A percentile compares a stretch with the other conserved stretches of the same genome.
These are phyloP conservation scores for Exocentrus adspersus DNA, from an alignment of 2,888 invertebrate genomes.

Conservation along the genomic window DNA sequence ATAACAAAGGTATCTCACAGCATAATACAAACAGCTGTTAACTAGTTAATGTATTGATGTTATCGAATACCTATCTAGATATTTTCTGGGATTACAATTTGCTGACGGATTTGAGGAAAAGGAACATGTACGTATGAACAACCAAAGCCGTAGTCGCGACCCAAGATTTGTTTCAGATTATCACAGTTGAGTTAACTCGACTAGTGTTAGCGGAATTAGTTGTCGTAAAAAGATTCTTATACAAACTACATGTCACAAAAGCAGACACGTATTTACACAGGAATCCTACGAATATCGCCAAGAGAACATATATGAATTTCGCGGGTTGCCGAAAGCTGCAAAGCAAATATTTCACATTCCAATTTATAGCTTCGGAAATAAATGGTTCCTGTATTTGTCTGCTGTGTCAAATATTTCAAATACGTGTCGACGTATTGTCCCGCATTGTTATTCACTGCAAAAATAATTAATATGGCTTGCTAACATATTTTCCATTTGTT, in stretches of 20 bases:
- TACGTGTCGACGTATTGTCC: too few species aligned
- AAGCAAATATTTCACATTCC: slow-evolving; percentile 14
- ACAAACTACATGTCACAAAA: neutral
- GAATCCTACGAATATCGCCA: neutral
- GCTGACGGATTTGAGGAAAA: too few species aligned
- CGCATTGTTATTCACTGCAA: too few species aligned
- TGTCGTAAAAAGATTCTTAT: slow-evolving; percentile 4
- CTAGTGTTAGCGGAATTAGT: neutral
- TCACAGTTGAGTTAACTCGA: neutral
- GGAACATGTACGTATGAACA: neutral
- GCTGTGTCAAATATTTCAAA: neutral
- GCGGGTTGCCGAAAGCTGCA: neutral
- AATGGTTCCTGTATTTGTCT: neutral
- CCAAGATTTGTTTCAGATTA: neutral
- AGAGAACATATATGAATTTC: neutral
- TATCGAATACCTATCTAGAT: too few species aligned
- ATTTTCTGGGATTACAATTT: too few species aligned
- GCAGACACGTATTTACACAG: neutral
- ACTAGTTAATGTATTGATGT: too few species aligned
- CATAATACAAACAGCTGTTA: too few species aligned
- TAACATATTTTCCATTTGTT: too few species aligned
- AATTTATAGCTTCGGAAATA: neutral
- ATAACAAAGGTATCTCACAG: too few species aligned
- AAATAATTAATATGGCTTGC: too few species aligned
- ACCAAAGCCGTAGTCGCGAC: neutral